Evolutionary conservation across 2,888 invertebrate species (phyloP).

Genomic region (Netelia melanura): DNA sequence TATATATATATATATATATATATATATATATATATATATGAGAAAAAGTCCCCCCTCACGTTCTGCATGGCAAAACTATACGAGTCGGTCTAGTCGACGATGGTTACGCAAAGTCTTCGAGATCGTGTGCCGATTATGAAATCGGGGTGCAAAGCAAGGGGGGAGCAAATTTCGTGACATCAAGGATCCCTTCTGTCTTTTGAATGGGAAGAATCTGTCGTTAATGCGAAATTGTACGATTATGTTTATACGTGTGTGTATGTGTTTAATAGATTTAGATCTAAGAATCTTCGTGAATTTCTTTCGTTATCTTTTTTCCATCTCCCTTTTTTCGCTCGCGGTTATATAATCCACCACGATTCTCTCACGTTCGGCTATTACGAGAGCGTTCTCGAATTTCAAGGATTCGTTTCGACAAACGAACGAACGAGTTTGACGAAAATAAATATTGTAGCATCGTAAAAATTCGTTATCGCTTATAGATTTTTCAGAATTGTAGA

Average conservation of each 20-base stretch:
- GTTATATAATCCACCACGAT: slow-evolving; percentile 24
- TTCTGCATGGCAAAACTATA: slow-evolving; percentile 25
- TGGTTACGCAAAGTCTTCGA: slow-evolving; percentile 52
- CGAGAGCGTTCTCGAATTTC: slow-evolving; percentile 51
- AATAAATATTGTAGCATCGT: slow-evolving; percentile 9
- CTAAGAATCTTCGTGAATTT: slow-evolving; percentile 27
- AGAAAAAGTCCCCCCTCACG: not conserved
- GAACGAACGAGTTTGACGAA: slow-evolving; percentile 10
- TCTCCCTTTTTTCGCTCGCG: slow-evolving; percentile 8
- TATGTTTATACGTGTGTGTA: not conserved
- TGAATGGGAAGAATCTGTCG: slow-evolving; percentile 10
- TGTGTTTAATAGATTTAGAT: slow-evolving; percentile 17
- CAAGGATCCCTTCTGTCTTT: slow-evolving; percentile 16
- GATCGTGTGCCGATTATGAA: slow-evolving; percentile 39
- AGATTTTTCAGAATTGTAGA: too few relatives aligned
- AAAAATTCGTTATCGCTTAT: not conserved
- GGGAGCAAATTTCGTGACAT: slow-evolving; percentile 26
- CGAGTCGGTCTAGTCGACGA: slow-evolving; percentile 27
- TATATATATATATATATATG: slow-evolving; percentile 19
- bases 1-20: too few relatives aligned
- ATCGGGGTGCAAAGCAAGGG: not conserved
- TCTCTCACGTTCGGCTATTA: slow-evolving; percentile 18
- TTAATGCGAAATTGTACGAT: slow-evolving; percentile 14
- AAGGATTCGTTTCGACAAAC: slow-evolving; percentile 47
- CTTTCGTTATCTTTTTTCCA: slow-evolving; percentile 5